phyloP scores from a whole-genome alignment of 2,113 vertebrate genomes.

The Pungitius pungitius region DNA sequence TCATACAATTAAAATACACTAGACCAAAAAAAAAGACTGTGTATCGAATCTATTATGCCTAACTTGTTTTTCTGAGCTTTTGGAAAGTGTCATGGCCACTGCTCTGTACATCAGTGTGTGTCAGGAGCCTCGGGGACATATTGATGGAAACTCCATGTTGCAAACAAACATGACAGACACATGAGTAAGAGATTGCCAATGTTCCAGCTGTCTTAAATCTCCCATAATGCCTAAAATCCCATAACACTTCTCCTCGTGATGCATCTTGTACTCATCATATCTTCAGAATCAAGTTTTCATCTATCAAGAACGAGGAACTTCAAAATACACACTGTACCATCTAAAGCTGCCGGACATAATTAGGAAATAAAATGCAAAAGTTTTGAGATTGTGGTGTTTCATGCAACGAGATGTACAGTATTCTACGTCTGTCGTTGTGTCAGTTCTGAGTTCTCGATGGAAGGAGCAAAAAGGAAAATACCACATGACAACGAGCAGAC shows the following conservation, averaged over 20 bases:
- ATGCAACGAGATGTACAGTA: neutral
- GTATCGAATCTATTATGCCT: conserved; percentile 19
- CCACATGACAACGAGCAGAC: conserved; percentile 52
- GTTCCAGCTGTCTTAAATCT: conserved; percentile 35
- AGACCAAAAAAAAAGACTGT: neutral
- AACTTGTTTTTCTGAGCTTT: conserved; percentile 8
- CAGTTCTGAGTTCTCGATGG: conserved; percentile 19
- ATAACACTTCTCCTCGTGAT: neutral
- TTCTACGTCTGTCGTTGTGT: conserved; percentile 2
- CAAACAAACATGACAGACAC: conserved; percentile 58
- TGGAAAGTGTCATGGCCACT: neutral
- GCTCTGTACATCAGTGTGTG: conserved; percentile 26
- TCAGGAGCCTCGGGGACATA: conserved; percentile 56
- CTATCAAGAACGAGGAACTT: neutral
- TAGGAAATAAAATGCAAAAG: conserved; percentile 5
- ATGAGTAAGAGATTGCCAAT: conserved; percentile 51
- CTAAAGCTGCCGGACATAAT: neutral
- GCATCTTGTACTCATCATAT: neutral
- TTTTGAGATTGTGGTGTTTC: neutral
- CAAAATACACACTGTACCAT: neutral
- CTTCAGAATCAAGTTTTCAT: neutral
- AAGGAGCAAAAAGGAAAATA: conserved; percentile 38
- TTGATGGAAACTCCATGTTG: conserved; percentile 75
- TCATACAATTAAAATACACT: neutral
- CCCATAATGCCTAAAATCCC: conserved; percentile 6